Base-by-base conservation (phyloP, 2,797 vertebrate genomes). In the Enteromius paludinosus region DNA sequence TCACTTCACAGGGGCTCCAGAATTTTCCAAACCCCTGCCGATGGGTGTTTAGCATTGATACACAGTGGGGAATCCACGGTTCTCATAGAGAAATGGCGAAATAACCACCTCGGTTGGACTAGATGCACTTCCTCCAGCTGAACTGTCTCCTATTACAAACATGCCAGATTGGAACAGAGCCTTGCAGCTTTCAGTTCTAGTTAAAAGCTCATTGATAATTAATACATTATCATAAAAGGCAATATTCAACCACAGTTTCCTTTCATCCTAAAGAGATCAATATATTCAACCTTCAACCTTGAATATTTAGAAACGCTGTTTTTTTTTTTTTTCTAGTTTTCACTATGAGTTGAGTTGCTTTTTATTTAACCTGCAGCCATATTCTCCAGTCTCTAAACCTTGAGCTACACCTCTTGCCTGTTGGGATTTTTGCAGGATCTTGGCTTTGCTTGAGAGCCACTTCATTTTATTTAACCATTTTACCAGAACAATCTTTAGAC, bases 11-110 rank as follows among this genome's bases (percentile, higher is more conserved):
- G 68, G 81, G 81, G 74, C 30, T 78, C 81, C 69, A 74, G 84
- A 87, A 83, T 69, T 83, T 77, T 83, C 81, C 73, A 35, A 62
- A 43, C 52, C 65, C 65, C 52, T 69, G 73, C 73, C 9, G 54
- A 83, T 59, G 28, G 41, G 65, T 83, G 73, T 83, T 83, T 77
- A 77, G 38, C 15, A 83, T 61, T 77, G 52, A 77, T 77, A 47
- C 81, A 69, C 81, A 83, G 52, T 83, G 52, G 64, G 81, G 41
- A 52, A 69, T 61, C 41, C 38, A 70, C 7, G 49, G 73, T 49
- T 77, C 52, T 70, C 28, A 45, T 25, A 61, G 72, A 68, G 38
- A 59, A 65, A 65, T 14, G 8, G 71, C 28, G 62, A 65, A 82
- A 75, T 74, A 66, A 33, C 47, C 61, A 54, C 8, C 25, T 56